Base-by-base conservation (phyloP, 2,113 vertebrate genomes). In the Laterallus jamaicensis region DNA sequence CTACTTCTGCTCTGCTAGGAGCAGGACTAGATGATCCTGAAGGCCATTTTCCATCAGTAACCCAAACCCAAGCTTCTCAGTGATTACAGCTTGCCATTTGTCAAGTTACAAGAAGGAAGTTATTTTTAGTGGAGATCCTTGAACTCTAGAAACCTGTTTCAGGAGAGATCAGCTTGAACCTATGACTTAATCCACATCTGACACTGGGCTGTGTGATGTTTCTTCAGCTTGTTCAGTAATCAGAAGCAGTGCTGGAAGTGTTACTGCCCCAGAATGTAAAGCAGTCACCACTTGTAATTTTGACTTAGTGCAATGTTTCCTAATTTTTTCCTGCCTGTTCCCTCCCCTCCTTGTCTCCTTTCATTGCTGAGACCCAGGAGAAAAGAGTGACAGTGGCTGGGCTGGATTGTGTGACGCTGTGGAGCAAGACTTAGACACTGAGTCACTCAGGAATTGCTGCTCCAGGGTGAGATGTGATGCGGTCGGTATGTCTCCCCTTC, bases 121-220 rank as follows among this genome's bases (percentile, higher is more conserved):
- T 95, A 96, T 96, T 96, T 96, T 94, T 96, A 90, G 82, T 60
- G 82, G 90, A 71, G 68, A 80, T 64, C 88, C 90, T 88, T 95
- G 92, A 92, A 86, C 92, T 95, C 22, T 25, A 56, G 85, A 82
- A 90, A 55, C 80, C 88, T 62, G 10, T 24, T 83, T 56, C 56
- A 56, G 82, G 39, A 74, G 63, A 75, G 82, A 80, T 47, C 67
- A 82, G 75, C 82, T 50, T 63, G 76, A 42, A 56, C 40, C 74
- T 5, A 7, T 32, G 55, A 0, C 62, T 86, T 39, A 18, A 18
- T 24, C 75, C 82, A 12, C 15, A 2, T 5, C 40, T 4, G 42
- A 10, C n/a, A 16, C 29, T 1, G 44, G 63, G 52, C 78, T 68
- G 19, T 68, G 19, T 0, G 2, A 54, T 0, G 2, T 4, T 44